Evolutionary conservation across 2,888 invertebrate species (phyloP).

Genomic region (Eretmocerus hayati): DNA sequence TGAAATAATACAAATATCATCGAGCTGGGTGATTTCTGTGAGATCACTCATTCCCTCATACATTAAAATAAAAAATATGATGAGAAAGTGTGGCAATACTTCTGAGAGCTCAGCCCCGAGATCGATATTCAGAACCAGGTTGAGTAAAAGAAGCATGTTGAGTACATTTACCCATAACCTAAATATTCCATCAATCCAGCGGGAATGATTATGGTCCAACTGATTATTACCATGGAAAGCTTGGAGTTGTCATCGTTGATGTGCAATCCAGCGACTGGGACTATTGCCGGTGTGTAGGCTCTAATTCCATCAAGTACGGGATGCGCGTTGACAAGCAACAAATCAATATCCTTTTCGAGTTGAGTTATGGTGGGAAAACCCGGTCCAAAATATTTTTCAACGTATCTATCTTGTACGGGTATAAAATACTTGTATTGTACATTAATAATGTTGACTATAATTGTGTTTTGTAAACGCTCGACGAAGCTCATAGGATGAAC

Average conservation of each 20-base stretch:
- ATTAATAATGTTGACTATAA: background rate
- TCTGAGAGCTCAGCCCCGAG: too few species aligned
- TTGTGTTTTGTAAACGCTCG: conserved; percentile 1
- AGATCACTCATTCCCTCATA: too few species aligned
- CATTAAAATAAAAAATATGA: too few species aligned
- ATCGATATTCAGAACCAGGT: too few species aligned
- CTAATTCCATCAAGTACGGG: conserved; percentile 50
- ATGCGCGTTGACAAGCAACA: conserved; percentile 51
- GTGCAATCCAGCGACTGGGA: conserved; percentile 54
- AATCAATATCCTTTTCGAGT: conserved; percentile 32
- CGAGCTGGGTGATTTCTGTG: too few species aligned
- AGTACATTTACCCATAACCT: too few species aligned
- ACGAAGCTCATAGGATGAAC: conserved; percentile 1
- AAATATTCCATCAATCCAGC: too few species aligned
- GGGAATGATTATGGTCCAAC: too few species aligned
- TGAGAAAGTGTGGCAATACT: too few species aligned
- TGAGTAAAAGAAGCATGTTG: too few species aligned
- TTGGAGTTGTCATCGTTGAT: conserved; percentile 22
- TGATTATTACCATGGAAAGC: conserved; percentile 19
- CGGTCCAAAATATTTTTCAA: conserved; percentile 14
- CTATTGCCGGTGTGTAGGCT: conserved; percentile 46
- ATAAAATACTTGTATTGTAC: conserved; percentile 17
- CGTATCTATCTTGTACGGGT: background rate
- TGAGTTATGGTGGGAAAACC: conserved; percentile 21
- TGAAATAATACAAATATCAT: too few species aligned